A percentile compares a stretch with the other conserved stretches of the same genome.
These are phyloP conservation scores for Cheumatopsyche charites DNA, from an alignment of 1,140 invertebrate genomes.

Conservation along the genomic window DNA sequence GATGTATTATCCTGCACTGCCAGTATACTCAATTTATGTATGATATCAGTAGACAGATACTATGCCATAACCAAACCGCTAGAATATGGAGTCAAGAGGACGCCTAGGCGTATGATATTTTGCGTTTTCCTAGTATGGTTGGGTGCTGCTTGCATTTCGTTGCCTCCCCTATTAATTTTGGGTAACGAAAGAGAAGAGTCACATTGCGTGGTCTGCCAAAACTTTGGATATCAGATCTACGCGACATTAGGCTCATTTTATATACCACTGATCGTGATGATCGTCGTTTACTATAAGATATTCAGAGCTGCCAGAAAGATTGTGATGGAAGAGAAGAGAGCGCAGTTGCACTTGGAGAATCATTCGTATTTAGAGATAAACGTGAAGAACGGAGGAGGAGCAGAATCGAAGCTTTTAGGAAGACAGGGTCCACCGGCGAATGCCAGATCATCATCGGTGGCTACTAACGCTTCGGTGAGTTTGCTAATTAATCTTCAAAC, in stretches of 20 bases:
- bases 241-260: slow-evolving; percentile 91
- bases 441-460: slow-evolving; percentile 62
- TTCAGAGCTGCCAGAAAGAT: slow-evolving; percentile 83
- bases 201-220: slow-evolving; percentile 83
- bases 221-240: slow-evolving; percentile 88
- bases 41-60: slow-evolving; percentile 88
- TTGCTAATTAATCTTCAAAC: slow-evolving; percentile 3
- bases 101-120: slow-evolving; percentile 80
- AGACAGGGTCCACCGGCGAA: slow-evolving; percentile 57
- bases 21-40: slow-evolving; percentile 90
- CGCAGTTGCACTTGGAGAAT: slow-evolving; percentile 80
- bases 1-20: slow-evolving; percentile 85
- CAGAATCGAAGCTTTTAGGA: slow-evolving; percentile 66
- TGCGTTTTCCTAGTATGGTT: slow-evolving; percentile 90
- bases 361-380: slow-evolving; percentile 76
- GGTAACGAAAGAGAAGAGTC: slow-evolving; percentile 84
- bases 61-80: slow-evolving; percentile 91
- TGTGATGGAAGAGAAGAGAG: slow-evolving; percentile 83
- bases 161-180: slow-evolving; percentile 85
- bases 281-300: slow-evolving; percentile 91
- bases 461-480: slow-evolving; percentile 70
- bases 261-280: slow-evolving; percentile 87
- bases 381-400: slow-evolving; percentile 71
- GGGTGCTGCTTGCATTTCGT: slow-evolving; percentile 84
- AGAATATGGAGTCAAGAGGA: slow-evolving; percentile 87